A percentile compares a stretch with the other conserved stretches of the same genome.
phyloP scores from a whole-genome alignment of 1,140 invertebrate species.

The Pectinophora gossypiella region DNA sequence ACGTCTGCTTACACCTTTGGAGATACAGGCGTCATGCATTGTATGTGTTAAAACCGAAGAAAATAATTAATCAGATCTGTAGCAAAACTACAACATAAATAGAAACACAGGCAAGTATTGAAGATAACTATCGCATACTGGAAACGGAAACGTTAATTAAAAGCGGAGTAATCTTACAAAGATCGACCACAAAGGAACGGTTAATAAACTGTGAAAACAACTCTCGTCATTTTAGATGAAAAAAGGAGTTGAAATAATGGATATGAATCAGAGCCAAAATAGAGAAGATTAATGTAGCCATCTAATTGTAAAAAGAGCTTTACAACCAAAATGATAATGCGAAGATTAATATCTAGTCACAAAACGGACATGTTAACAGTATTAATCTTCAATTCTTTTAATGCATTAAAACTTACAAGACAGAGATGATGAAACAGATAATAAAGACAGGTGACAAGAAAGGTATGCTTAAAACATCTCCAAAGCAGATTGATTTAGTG shows the following conservation, averaged over 20 bases:
- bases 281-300: slow-evolving; percentile 31
- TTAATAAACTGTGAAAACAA: slow-evolving; percentile 34
- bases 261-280: slow-evolving; percentile 20
- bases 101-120: neutral
- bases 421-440: slow-evolving; percentile 29
- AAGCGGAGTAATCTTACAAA: neutral
- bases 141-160: slow-evolving; percentile 4
- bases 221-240: neutral
- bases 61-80: too few species aligned
- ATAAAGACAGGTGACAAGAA: slow-evolving; percentile 36
- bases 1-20: too few species aligned
- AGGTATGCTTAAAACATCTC: slow-evolving; percentile 37
- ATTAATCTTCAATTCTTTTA: neutral
- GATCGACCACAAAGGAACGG: neutral
- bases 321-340: neutral
- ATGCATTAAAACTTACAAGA: neutral
- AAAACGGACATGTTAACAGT: slow-evolving; percentile 14
- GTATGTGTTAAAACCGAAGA: too few species aligned
- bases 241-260: slow-evolving; percentile 8
- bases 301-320: slow-evolving; percentile 2
- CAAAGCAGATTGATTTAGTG: slow-evolving; percentile 42
- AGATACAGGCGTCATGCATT: too few species aligned
- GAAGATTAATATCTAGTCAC: neutral
- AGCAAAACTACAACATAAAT: too few species aligned
- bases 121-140: neutral